Evolutionary conservation across 1,140 invertebrate species (phyloP).

Genomic region (Scaptomyza montana): DNA sequence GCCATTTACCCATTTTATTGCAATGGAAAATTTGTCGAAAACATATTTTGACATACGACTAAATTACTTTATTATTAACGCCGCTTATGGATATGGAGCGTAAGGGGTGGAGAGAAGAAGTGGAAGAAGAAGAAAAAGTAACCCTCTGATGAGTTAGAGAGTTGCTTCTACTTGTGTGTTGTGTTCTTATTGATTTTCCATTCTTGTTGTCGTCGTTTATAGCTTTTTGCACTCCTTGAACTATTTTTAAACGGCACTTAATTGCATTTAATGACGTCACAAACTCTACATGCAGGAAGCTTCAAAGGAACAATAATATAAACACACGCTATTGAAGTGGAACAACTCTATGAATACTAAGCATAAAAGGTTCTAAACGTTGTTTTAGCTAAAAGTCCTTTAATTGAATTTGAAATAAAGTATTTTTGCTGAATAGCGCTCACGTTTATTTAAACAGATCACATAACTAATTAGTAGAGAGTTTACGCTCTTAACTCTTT

Average conservation of each 20-base stretch:
- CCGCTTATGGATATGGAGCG: constrained; percentile 3
- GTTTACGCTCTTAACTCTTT: neutral
- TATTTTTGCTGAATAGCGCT: too few species aligned
- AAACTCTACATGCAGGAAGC: constrained; percentile 13
- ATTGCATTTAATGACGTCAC: constrained; percentile 36
- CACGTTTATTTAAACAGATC: neutral
- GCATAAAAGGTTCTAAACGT: neutral
- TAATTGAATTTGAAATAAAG: neutral
- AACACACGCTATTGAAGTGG: constrained; percentile 13
- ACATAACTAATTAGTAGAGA: neutral
- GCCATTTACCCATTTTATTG: constrained; percentile 19
- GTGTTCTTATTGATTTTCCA: constrained; percentile 61
- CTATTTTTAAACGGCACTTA: constrained; percentile 55
- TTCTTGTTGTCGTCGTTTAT: constrained; percentile 28
- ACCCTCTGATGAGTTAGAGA: neutral
- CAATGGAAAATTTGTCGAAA: constrained; percentile 31
- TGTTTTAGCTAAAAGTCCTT: constrained; percentile 7
- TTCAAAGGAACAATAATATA: neutral
- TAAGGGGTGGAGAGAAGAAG: neutral
- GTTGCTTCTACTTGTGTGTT: constrained; percentile 41
- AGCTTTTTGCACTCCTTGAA: constrained; percentile 29
- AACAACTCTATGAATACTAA: neutral
- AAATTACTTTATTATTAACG: constrained; percentile 68
- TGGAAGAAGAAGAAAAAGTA: neutral
- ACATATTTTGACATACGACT: constrained; percentile 36